Conservation (phyloP, 2,888 invertebrate species). For the Spisula subtruncata region DNA sequence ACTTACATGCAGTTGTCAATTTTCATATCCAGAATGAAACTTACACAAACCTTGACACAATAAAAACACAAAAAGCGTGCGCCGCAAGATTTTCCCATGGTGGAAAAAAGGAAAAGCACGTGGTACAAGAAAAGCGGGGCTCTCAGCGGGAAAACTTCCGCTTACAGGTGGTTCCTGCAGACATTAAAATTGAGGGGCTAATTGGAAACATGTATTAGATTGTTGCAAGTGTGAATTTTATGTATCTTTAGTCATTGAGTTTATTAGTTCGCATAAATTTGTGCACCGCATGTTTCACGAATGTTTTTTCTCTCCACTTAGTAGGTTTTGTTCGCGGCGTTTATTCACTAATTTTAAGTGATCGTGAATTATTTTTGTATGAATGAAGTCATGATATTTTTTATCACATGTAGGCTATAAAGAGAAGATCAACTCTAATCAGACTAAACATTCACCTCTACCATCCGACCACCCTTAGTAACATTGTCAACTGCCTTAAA, state of each 20-base stretch:
- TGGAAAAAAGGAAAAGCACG: slow-evolving; percentile 51
- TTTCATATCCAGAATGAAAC: background rate
- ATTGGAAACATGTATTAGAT: background rate
- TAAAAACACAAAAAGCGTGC: slow-evolving; percentile 53
- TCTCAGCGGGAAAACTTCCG: slow-evolving; percentile 55
- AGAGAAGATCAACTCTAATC: no score
- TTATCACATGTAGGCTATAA: no score
- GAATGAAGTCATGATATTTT: no score
- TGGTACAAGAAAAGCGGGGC: slow-evolving; percentile 53
- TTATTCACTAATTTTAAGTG: no score
- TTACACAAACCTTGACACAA: slow-evolving; percentile 36
- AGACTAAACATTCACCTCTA: no score
- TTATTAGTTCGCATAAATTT: no score
- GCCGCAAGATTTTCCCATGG: slow-evolving; percentile 61
- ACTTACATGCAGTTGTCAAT: slow-evolving; percentile 11
- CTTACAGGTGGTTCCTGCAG: slow-evolving; percentile 40
- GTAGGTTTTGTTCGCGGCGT: no score
- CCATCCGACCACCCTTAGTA: no score
- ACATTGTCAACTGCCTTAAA: no score
- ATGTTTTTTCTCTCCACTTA: no score
- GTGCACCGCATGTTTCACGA: no score
- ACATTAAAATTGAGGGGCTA: background rate
- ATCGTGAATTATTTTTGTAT: no score
- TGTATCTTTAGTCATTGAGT: background rate
- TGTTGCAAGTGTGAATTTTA: background rate